A percentile compares a stretch with the other conserved stretches of the same genome.
Evolutionary conservation across 37 sponge, comb jelly and placozoan genomes (phyloP).

Genomic region (Ianthella basta): DNA sequence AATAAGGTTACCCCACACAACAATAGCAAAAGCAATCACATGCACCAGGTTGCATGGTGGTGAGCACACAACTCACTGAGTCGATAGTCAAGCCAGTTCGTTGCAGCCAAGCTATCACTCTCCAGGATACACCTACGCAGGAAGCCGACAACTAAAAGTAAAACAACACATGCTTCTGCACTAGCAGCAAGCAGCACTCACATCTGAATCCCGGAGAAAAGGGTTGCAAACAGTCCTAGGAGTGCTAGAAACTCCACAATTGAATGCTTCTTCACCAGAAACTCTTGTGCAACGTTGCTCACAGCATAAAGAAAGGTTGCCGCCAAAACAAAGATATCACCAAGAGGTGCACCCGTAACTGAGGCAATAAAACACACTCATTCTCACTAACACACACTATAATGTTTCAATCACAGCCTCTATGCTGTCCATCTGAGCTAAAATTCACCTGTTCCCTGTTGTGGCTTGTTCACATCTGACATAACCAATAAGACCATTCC

Average conservation of each 20-base stretch:
- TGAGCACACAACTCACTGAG: slow-evolving; percentile 13
- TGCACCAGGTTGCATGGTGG: no score
- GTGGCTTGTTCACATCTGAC: slow-evolving; percentile 54
- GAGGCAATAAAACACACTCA: not conserved
- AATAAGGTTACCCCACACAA: not conserved
- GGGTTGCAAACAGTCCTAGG: slow-evolving; percentile 66
- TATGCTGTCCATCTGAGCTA: no score
- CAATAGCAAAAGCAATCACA: no score
- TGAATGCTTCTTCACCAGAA: slow-evolving; percentile 73
- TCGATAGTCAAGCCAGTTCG: slow-evolving; percentile 21
- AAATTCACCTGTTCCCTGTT: slow-evolving; percentile 29
- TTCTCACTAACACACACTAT: no score
- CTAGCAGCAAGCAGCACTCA: slow-evolving; percentile 34
- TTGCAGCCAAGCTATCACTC: not conserved
- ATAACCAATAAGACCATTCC: slow-evolving; percentile 74
- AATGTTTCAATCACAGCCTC: no score
- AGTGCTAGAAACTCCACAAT: slow-evolving; percentile 76
- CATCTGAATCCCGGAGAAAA: slow-evolving; percentile 81
- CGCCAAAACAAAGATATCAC: slow-evolving; percentile 71
- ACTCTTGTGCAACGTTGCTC: slow-evolving; percentile 85
- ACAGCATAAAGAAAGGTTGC: slow-evolving; percentile 74
- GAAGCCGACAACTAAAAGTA: not conserved
- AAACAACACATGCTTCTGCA: not conserved
- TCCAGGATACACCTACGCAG: slow-evolving; percentile 23
- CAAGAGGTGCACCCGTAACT: slow-evolving; percentile 60